Evolutionary conservation across 2,113 vertebrate species (phyloP), one percentile per base, ranked within the genome.

Genomic region (Lonchura striata): DNA sequence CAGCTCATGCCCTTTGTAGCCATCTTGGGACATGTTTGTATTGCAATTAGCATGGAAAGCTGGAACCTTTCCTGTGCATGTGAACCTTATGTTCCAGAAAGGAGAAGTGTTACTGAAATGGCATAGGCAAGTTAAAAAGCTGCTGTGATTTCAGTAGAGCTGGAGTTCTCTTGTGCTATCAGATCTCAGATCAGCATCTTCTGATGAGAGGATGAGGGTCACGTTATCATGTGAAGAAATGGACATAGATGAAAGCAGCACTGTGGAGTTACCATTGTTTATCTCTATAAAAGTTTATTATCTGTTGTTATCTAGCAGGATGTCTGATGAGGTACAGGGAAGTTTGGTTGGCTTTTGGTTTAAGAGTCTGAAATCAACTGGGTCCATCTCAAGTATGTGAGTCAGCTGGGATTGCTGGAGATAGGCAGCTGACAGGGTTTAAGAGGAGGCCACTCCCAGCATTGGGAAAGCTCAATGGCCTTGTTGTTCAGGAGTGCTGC

Each of bases 361-460:
- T 37, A 33, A 19, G 65, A 86, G n/a, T 7, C 41, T 91, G 75
- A 82, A 88, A 54, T 52, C 10, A 30, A 30, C 49, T 30, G 31
- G 46, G 50, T 70, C 59, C 21, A 20, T 57, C 53, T 93, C 27
- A 52, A 35, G 53, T 35, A 1, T 20, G 4, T 88, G 92, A 96
- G 70, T 93, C 88, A 92, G 0, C 41, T 65, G 0, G 1, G 37
- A 42, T 75, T 4, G 7, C 22, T 94, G 54, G 82, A 79, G 82
- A 85, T 41, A 70, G 49, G 77, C 69, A 88, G 69, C 56, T 87
- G 41, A 49, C 60, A 78, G 11, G 82, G 66, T 63, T 57, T 60
- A 88, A 53, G 59, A 42, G 81, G 25, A 82, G 50, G 80, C 90
- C 90, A 15, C 95, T 93, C 95, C 97, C 85, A 69, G 57, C 61